Evolutionary conservation across 2,113 vertebrate genomes (phyloP).

Genomic region (Caloenas nicobarica): DNA sequence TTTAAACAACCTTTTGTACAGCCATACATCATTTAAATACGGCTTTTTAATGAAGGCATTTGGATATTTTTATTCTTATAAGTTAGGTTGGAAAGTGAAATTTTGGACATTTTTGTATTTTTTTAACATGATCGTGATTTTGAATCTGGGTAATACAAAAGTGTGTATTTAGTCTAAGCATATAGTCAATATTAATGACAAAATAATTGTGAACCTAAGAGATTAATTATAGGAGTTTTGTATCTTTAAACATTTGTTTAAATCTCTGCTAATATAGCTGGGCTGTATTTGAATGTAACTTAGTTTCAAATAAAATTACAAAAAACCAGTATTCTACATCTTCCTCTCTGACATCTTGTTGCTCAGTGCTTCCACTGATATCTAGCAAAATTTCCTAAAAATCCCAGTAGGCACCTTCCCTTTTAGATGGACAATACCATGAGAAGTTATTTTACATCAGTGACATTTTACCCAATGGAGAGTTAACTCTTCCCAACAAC

Average conservation of each 20-base stretch:
- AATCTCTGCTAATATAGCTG: not conserved
- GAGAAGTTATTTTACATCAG: not conserved
- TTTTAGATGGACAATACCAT: not conserved
- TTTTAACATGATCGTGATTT: not conserved
- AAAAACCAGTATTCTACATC: not conserved
- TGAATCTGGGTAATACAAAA: not conserved
- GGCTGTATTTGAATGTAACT: conserved; percentile 24
- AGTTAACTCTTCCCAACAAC: not conserved
- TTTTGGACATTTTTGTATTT: conserved; percentile 11
- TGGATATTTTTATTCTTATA: not conserved
- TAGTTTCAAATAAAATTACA: conserved; percentile 44
- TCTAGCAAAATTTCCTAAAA: not conserved
- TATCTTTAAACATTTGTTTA: conserved; percentile 8
- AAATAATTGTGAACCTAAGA: not conserved
- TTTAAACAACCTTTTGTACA: not conserved
- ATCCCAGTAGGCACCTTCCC: not conserved
- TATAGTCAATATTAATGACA: not conserved
- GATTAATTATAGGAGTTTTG: not conserved
- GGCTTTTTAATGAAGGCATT: conserved; percentile 19
- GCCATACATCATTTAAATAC: not conserved
- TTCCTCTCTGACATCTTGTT: not conserved
- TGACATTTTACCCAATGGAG: not conserved
- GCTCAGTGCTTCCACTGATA: not conserved
- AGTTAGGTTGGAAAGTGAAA: not conserved
- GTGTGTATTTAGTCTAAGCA: not conserved